Base-by-base conservation (phyloP, 2,888 invertebrate genomes). In the Tridacna gigas region DNA sequence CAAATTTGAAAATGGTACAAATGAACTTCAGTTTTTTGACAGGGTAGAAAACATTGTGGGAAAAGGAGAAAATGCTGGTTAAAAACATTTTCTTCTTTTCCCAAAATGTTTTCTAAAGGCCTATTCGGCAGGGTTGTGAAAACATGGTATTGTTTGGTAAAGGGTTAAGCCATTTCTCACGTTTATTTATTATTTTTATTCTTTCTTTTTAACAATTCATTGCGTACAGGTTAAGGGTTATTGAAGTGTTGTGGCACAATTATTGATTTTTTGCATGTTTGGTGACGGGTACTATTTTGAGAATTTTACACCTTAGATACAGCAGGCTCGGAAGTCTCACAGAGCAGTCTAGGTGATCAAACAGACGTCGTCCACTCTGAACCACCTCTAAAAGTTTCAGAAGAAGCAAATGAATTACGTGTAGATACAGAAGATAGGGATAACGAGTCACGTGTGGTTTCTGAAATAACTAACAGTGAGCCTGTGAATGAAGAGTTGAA, bases 291-390 rank as follows among this genome's bases (percentile, higher is more conserved):
- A 51, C 11, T 51, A 22, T 22, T 48, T 48, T 37, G 2, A 25
- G 51, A 51, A 51, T 4, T 71, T 71, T 71, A 51, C 71, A 51
- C 71, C 26, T 26, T 71, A 71, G 71, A 71, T 71, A 71, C 51
- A 71, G 71, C 3, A n/a, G 45, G n/a, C 13, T 47, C 20, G n/a
- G n/a, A 28, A 45, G 71, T 51, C 45, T 18, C 51, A 48, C 48
- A n/a, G 51, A 26, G 18, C 26, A 48, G 22, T 22, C 48, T 25
- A 71, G 71, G 51, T 22, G 47, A 71, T 51, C 71, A 71, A 22
- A 48, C 51, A 25, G 51, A 37, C 37, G 7, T 7, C 7, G 37
- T 37, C 37, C 37, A 37, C 37, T 37, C 37, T 37, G 37, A 37
- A 37, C 37, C 37, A 37, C 37, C 37, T 37, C 37, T 37, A 4